Percentiles rank a stretch among this genome's conserved stretches.
phyloP scores from a whole-genome alignment of 2,113 vertebrate genomes.

The Gnathonemus echidnorhynchus region DNA sequence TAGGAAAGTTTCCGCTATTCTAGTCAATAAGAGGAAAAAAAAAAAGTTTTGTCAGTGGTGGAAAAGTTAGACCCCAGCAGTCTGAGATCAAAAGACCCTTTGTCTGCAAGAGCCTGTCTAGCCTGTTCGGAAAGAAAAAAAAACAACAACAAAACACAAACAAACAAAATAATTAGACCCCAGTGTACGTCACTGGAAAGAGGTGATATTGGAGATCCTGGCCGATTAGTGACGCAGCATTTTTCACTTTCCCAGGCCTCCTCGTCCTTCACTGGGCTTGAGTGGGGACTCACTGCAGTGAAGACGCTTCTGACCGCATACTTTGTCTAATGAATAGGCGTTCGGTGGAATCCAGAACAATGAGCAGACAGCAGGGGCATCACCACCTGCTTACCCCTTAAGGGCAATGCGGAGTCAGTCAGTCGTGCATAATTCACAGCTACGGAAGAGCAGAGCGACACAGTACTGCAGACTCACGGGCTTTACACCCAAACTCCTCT shows the following conservation, averaged over 20 bases:
- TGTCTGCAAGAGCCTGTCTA: not conserved
- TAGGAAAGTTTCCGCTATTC: not conserved
- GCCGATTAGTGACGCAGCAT: slow-evolving; percentile 54
- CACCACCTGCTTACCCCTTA: slow-evolving; percentile 51
- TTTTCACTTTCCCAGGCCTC: not conserved
- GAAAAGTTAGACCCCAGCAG: not conserved
- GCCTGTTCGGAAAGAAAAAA: slow-evolving; percentile 36
- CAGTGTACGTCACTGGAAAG: slow-evolving; percentile 32
- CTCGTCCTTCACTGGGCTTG: not conserved
- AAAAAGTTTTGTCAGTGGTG: not conserved
- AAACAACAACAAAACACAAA: not conserved
- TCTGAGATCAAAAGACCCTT: too few species aligned
- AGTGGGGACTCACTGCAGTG: slow-evolving; percentile 47
- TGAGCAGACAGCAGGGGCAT: slow-evolving; percentile 48
- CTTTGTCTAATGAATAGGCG: slow-evolving; percentile 55
- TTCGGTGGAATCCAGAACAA: slow-evolving; percentile 50
- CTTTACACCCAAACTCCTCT: not conserved
- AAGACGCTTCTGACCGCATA: slow-evolving; percentile 59
- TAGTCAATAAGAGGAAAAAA: not conserved
- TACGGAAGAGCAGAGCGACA: slow-evolving; percentile 52
- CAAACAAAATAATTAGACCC: slow-evolving; percentile 29
- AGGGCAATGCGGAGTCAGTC: slow-evolving; percentile 56
- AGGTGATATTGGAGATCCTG: slow-evolving; percentile 53
- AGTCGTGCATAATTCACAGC: slow-evolving; percentile 63
- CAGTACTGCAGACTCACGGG: slow-evolving; percentile 51